These are phyloP conservation scores for Sparus aurata DNA, from an alignment of 2,797 vertebrate genomes.

Conservation along the genomic window DNA sequence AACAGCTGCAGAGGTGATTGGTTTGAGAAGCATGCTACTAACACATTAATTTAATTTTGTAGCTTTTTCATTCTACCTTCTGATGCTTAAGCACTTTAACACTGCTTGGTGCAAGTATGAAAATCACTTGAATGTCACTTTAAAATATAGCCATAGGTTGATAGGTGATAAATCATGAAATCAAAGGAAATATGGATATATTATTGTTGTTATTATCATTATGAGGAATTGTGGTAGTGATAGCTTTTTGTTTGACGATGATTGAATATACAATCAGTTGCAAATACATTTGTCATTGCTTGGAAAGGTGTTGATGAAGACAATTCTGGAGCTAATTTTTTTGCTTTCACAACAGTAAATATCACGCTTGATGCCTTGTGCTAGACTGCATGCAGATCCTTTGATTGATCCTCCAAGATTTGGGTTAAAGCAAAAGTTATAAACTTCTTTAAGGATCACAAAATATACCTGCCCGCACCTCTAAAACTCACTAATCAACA, in stretches of 20 bases:
- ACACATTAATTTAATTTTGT: conserved; percentile 11
- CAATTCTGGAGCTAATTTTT: neutral
- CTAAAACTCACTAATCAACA: neutral
- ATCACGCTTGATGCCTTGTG: neutral
- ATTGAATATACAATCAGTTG: neutral
- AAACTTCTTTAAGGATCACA: neutral
- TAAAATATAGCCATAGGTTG: neutral
- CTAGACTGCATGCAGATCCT: neutral
- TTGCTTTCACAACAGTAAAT: neutral
- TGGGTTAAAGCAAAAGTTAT: neutral
- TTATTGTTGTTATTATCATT: too few relatives aligned
- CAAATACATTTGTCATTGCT: neutral
- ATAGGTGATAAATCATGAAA: neutral
- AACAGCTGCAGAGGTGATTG: neutral
- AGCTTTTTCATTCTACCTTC: conserved; percentile 31
- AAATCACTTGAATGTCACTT: neutral
- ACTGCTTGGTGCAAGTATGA: neutral
- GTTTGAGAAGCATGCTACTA: conserved; percentile 17
- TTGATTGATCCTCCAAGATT: too few relatives aligned
- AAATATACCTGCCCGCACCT: neutral
- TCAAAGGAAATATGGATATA: too few relatives aligned
- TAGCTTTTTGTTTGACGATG: neutral
- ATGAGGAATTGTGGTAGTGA: neutral
- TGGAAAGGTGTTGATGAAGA: too few relatives aligned
- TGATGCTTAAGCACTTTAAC: conserved; percentile 10